Percentiles rank a stretch among this genome's conserved stretches.
phyloP scores from a whole-genome alignment of 2,113 vertebrate genomes.

The Lontra canadensis region DNA sequence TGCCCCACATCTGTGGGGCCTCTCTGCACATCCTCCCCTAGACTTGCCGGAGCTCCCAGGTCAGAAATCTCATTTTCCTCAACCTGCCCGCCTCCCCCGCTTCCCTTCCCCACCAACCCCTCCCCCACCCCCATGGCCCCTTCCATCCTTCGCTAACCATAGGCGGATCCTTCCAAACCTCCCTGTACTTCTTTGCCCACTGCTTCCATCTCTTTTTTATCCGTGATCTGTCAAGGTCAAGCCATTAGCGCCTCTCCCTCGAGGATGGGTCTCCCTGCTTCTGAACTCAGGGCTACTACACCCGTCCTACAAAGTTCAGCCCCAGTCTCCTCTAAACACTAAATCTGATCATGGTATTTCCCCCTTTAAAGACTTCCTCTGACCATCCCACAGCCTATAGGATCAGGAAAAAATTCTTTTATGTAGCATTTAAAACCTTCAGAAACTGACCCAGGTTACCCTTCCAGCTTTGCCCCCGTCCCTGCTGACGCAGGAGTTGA shows the following conservation, averaged over 20 bases:
- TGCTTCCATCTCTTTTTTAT: neutral
- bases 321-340: neutral
- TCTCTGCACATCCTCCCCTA: neutral
- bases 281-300: neutral
- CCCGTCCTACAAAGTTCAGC: neutral
- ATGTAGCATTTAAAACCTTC: neutral
- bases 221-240: neutral
- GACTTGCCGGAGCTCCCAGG: neutral
- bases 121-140: neutral
- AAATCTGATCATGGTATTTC: neutral
- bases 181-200: neutral
- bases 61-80: neutral
- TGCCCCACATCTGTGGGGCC: too few relatives aligned
- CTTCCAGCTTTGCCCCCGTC: neutral
- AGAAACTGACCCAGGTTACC: neutral
- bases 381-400: neutral
- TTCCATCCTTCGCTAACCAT: fast-evolving
- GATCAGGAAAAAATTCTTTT: neutral
- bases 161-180: neutral
- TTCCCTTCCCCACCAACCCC: neutral
- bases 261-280: neutral
- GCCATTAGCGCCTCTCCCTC: neutral
- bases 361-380: neutral
- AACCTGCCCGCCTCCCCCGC: neutral
- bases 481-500: neutral